These are phyloP conservation scores for Threskiornis aethiopicus DNA, from an alignment of 2,797 vertebrate species.

Conservation along the genomic window DNA sequence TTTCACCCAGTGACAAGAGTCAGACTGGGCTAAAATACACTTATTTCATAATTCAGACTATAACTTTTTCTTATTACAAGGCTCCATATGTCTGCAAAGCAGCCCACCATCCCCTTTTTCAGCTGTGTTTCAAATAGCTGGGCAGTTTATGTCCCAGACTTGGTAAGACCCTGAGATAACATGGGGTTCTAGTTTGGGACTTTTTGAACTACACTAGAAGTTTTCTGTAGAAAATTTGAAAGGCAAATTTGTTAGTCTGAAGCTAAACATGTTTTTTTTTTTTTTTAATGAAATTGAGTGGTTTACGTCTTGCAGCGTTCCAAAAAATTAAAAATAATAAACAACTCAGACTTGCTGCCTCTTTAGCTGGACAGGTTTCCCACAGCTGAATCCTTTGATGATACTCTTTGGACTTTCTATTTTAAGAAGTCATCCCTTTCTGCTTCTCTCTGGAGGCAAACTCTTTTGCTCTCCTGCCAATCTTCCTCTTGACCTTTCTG, in stretches of 20 bases:
- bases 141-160: background rate
- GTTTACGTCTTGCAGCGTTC: conserved; percentile 42
- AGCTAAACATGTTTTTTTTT: conserved; percentile 7
- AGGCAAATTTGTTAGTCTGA: background rate
- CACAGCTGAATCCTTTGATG: conserved; percentile 71
- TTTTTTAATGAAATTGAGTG: conserved; percentile 15
- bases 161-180: background rate
- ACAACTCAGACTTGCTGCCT: conserved; percentile 47
- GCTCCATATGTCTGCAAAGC: background rate
- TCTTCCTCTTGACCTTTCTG: conserved; percentile 56
- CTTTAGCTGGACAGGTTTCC: conserved; percentile 70
- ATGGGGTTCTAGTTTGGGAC: background rate
- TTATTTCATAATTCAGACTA: background rate
- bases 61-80: background rate
- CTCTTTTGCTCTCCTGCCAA: conserved; percentile 62
- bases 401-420: conserved; percentile 61
- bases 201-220: background rate
- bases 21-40: background rate
- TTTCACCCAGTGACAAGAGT: background rate
- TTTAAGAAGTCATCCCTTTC: conserved; percentile 58
- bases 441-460: conserved; percentile 63
- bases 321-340: conserved; percentile 64
- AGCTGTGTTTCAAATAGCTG: background rate
- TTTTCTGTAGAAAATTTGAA: background rate
- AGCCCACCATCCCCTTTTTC: background rate